Evolutionary conservation across 2,888 invertebrate species (phyloP).

Genomic region (Zelleria hepariella): DNA sequence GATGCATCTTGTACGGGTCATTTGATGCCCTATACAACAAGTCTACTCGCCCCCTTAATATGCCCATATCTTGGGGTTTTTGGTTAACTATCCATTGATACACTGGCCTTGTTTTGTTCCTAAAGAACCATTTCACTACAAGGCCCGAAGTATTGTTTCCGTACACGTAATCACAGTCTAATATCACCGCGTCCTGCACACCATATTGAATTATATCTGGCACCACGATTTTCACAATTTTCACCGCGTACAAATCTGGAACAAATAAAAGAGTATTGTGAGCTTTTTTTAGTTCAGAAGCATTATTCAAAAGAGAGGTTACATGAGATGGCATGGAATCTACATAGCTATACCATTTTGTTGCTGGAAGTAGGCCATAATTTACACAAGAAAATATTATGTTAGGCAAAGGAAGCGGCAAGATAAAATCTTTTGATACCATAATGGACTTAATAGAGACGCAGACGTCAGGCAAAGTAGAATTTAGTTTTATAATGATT

Average conservation of each 20-base stretch:
- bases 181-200: slow-evolving; percentile 72
- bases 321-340: background rate
- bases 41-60: slow-evolving; percentile 70
- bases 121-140: slow-evolving; percentile 84
- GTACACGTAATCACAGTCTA: slow-evolving; percentile 81
- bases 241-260: slow-evolving; percentile 71
- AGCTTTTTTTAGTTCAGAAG: no score
- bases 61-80: slow-evolving; percentile 76
- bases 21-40: slow-evolving; percentile 75
- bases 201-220: slow-evolving; percentile 75
- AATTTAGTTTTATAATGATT: background rate
- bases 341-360: background rate
- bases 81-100: slow-evolving; percentile 85
- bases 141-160: slow-evolving; percentile 76
- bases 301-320: background rate
- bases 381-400: background rate
- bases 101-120: slow-evolving; percentile 75
- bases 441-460: background rate
- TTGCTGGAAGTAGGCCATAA: background rate
- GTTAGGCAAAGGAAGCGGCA: background rate
- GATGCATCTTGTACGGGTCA: slow-evolving; percentile 77
- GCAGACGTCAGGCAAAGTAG: background rate
- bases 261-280: slow-evolving; percentile 32
- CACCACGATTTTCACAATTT: slow-evolving; percentile 74
- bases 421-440: background rate